phyloP scores from a whole-genome alignment of 2,113 vertebrate species.

The Grantiella picta region DNA sequence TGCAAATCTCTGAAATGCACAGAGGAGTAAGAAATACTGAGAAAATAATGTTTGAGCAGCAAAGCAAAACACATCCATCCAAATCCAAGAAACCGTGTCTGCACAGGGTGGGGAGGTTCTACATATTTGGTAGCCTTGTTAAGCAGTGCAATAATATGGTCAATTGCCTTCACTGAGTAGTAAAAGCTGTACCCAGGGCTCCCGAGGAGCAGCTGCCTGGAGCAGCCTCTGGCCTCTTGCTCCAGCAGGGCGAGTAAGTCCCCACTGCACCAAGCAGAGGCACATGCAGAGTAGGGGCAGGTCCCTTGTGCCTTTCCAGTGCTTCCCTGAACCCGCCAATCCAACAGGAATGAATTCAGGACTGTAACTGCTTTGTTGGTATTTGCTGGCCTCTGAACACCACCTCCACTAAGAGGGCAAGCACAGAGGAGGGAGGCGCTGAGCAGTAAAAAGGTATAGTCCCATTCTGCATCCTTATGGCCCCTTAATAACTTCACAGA shows the following conservation, averaged over 20 bases:
- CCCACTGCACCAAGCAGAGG: neutral
- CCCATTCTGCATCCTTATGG: neutral
- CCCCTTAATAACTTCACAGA: neutral
- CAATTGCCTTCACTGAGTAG: neutral
- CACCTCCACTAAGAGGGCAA: neutral
- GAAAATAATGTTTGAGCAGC: neutral
- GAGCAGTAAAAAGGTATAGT: neutral
- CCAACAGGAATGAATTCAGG: neutral
- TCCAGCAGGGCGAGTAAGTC: fast-evolving
- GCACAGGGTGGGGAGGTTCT: fast-evolving
- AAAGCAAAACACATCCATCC: neutral
- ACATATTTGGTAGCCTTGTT: neutral
- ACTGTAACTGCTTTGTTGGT: neutral
- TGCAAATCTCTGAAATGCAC: neutral
- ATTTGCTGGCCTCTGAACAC: neutral
- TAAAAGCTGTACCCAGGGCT: neutral
- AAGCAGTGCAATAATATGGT: neutral
- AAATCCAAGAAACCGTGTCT: neutral
- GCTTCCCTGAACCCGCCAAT: neutral
- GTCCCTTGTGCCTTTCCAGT: neutral
- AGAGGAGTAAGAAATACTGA: neutral
- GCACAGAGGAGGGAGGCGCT: neutral
- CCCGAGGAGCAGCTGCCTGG: neutral
- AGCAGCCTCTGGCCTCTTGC: neutral
- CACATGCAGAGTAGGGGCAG: fast-evolving